Evolutionary conservation across 2,797 vertebrate species (phyloP), one percentile per base, ranked within the genome.

Genomic region (Anas acuta): DNA sequence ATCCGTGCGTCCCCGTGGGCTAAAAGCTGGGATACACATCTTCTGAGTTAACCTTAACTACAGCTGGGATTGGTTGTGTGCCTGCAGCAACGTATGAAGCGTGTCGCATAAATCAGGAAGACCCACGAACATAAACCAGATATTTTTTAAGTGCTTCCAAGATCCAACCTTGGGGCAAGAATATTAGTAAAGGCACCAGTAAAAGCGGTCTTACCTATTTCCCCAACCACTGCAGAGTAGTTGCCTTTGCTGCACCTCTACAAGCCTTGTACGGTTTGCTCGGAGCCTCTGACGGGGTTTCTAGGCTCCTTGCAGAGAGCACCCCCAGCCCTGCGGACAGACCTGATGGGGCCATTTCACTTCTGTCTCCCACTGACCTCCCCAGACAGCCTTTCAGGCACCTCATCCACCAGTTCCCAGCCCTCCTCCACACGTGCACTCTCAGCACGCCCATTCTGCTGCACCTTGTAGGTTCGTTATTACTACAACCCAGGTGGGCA

Each of bases 121-220:
- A 92, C 62, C 88, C 76, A 91, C 64, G 87, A 88, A 92, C 6
- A 0, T 62, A 80, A 96, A 96, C 66, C 81, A 47, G n/a, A 45
- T 77, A 89, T 92, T 95, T 92, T 78, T 87, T 83, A 77, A 14
- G n/a, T 85, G 65, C 58, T 83, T 90, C 78, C 90, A 77, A 75
- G 94, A 90, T 39, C 75, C 89, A 83, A 87, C 75, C 96, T 95
- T 85, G 78, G 39, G 94, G 92, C 90, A 85, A 87, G 69, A 93
- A 56, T n/a, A 93, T 77, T 61, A 84, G 90, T 57, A 43, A 0
- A 80, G 47, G 43, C 86, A 80, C 22, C 88, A 73, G 65, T 41
- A 72, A 93, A 91, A 85, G 89, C 12, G 4, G 85, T 41, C 3
- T 18, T 9, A n/a, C 58, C 26, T 30, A 1, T 19, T 33, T 32